A percentile compares a stretch with the other conserved stretches of the same genome.
phyloP scores from a whole-genome alignment of 2,797 vertebrate species.

The Phalanger gymnotis region DNA sequence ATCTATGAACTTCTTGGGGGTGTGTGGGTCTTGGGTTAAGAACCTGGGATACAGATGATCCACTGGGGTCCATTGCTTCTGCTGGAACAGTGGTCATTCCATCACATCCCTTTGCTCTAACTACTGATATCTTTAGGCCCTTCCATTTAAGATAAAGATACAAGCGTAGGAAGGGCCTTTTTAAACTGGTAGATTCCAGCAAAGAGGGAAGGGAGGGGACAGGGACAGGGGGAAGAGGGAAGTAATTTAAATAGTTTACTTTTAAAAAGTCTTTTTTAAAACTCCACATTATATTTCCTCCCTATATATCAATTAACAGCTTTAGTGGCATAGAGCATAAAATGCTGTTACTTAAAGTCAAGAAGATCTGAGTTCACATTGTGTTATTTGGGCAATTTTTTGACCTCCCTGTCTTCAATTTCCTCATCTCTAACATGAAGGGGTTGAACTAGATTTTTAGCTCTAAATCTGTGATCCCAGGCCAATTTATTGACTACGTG shows the following conservation, averaged over 20 bases:
- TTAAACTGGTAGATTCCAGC: conserved; percentile 7
- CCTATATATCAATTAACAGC: background rate
- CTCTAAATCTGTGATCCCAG: background rate
- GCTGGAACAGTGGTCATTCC: background rate
- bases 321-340: background rate
- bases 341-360: background rate
- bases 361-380: background rate
- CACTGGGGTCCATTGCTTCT: background rate
- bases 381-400: background rate
- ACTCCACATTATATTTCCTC: background rate
- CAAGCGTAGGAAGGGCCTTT: background rate
- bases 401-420: background rate
- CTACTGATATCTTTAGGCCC: background rate
- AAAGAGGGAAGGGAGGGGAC: background rate
- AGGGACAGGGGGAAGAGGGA: background rate
- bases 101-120: background rate
- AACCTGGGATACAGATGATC: background rate
- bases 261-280: background rate
- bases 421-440: background rate
- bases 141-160: conserved; percentile 8
- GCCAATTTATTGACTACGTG: background rate
- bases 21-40: background rate
- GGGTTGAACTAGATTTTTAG: background rate
- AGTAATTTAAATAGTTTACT: background rate
- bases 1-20: background rate